These are phyloP conservation scores for Alethe castanea DNA, from an alignment of 2,113 vertebrate genomes.

Conservation along the genomic window DNA sequence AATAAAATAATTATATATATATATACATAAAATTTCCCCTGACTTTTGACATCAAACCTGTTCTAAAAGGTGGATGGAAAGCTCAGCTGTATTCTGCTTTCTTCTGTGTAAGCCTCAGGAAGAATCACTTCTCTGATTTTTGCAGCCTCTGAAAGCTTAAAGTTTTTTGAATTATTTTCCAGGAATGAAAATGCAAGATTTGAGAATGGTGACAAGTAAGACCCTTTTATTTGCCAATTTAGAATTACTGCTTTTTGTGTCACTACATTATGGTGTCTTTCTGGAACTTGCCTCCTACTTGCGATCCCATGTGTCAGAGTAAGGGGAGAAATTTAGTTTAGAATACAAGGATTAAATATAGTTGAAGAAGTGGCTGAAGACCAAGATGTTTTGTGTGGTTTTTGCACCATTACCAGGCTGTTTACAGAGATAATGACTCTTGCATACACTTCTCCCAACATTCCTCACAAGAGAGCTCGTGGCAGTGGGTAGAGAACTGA, in stretches of 20 bases:
- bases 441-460: accelerated
- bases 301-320: neutral
- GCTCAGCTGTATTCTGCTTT: neutral
- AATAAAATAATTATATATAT: too few relatives aligned
- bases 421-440: neutral
- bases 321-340: neutral
- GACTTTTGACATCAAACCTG: neutral
- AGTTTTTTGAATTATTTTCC: neutral
- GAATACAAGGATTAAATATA: neutral
- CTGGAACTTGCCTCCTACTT: neutral
- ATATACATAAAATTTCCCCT: neutral
- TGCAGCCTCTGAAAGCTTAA: neutral
- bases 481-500: too few relatives aligned
- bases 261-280: neutral
- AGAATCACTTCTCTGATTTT: neutral
- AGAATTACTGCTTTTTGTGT: neutral
- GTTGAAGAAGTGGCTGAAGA: neutral
- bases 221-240: neutral
- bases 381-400: accelerated
- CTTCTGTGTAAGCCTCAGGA: neutral
- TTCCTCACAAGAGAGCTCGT: neutral
- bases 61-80: neutral
- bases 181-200: neutral
- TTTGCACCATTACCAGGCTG: neutral
- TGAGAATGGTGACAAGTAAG: neutral